Conservation (phyloP, 2,888 invertebrate genomes). For the Neoaliturus tenellus region DNA sequence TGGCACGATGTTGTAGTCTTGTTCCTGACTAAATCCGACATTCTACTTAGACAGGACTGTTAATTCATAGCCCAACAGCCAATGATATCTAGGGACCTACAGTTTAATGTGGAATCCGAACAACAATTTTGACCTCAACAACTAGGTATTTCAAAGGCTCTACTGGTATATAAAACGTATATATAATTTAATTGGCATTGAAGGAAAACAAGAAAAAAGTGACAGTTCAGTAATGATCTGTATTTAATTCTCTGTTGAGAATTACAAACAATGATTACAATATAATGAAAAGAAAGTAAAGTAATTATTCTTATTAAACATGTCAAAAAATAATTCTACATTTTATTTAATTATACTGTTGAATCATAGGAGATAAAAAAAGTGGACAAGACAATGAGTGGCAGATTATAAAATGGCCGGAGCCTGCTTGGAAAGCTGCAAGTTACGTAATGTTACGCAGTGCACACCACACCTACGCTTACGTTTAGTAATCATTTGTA, state of each 20-base stretch:
- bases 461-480: slow-evolving; percentile 16
- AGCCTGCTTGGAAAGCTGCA: slow-evolving; percentile 54
- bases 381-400: slow-evolving; percentile 47
- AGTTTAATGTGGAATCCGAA: too few species aligned
- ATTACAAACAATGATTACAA: slow-evolving; percentile 49
- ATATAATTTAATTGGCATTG: too few species aligned
- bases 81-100: too few species aligned
- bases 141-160: too few species aligned
- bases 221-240: slow-evolving; percentile 30
- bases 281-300: slow-evolving; percentile 33
- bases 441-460: slow-evolving; percentile 23
- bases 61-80: too few species aligned
- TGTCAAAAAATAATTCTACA: slow-evolving; percentile 60
- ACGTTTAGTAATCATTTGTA: slow-evolving; percentile 12
- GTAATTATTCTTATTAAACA: slow-evolving; percentile 55
- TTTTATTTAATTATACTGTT: slow-evolving; percentile 41
- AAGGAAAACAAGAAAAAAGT: background rate
- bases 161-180: too few species aligned
- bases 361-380: slow-evolving; percentile 40
- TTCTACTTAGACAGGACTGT: too few species aligned
- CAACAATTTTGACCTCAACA: too few species aligned
- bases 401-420: slow-evolving; percentile 47
- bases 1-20: too few species aligned
- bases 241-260: slow-evolving; percentile 40
- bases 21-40: too few species aligned